phyloP scores from a whole-genome alignment of 1,140 invertebrate genomes.

The Belonocnema kinseyi region DNA sequence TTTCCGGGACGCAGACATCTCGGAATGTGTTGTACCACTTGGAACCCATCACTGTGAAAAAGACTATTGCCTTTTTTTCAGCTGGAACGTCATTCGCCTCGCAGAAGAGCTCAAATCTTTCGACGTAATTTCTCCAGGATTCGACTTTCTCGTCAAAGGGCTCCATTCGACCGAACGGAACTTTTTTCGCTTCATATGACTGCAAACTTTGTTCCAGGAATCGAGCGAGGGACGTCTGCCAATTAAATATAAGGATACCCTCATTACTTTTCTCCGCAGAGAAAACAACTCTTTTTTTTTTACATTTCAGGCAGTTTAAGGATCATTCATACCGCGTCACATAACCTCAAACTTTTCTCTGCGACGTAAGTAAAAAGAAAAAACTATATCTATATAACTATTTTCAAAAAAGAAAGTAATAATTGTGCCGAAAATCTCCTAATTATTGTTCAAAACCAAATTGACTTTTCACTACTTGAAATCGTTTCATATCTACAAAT shows the following conservation, averaged over 20 bases:
- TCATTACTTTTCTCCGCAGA: too few species aligned
- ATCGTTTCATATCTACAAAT: too few species aligned
- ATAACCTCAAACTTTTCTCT: too few species aligned
- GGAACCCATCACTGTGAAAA: background rate
- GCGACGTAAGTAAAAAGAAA: too few species aligned
- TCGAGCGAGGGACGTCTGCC: background rate
- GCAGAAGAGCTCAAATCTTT: slow-evolving; percentile 20
- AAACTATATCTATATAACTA: too few species aligned
- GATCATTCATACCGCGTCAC: too few species aligned
- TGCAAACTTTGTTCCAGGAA: background rate
- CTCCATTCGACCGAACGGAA: background rate
- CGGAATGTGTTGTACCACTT: slow-evolving; percentile 1
- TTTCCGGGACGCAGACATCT: background rate
- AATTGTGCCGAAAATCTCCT: too few species aligned
- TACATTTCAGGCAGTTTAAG: too few species aligned
- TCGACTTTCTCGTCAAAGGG: background rate
- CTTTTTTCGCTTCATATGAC: background rate
- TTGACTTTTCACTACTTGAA: too few species aligned
- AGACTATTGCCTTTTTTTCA: background rate
- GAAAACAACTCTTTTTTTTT: too few species aligned
- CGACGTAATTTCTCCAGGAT: slow-evolving; percentile 4
- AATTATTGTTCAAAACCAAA: too few species aligned
- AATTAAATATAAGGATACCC: background rate
- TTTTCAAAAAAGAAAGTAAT: too few species aligned
- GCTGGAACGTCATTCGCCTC: slow-evolving; percentile 7